Evolutionary conservation across 2,888 invertebrate genomes (phyloP).

Genomic region (Bombylius discolor): DNA sequence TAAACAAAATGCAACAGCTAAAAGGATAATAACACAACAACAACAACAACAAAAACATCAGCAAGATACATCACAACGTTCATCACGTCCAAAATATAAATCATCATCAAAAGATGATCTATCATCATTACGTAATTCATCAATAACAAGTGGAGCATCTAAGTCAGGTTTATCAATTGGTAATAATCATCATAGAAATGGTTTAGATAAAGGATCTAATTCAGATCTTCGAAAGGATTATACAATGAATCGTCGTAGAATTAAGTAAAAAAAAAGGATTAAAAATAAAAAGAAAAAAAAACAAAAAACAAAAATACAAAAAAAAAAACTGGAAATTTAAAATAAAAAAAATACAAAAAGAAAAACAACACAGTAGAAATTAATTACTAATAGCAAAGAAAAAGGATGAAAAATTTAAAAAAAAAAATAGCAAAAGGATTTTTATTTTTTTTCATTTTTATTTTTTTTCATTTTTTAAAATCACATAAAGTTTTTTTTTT

Average conservation of each 20-base stretch:
- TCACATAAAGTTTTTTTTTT: too few relatives aligned
- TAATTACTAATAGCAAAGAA: not conserved
- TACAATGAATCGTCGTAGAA: constrained; percentile 8
- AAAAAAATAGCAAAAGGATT: too few relatives aligned
- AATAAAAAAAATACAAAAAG: not conserved
- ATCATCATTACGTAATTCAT: constrained; percentile 25
- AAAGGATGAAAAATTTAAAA: not conserved
- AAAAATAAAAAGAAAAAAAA: not conserved
- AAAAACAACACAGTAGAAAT: not conserved
- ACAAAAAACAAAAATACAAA: not conserved
- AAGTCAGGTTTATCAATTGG: constrained; percentile 31
- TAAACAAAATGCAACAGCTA: constrained; percentile 20
- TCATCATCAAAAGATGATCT: constrained; percentile 26
- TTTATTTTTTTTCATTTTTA: too few relatives aligned
- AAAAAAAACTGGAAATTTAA: not conserved
- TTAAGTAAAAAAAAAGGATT: constrained; percentile 3
- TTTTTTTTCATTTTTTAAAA: too few relatives aligned
- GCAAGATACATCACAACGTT: constrained; percentile 18
- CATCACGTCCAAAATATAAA: constrained; percentile 17
- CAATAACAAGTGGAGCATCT: constrained; percentile 23
- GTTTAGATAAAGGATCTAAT: constrained; percentile 5
- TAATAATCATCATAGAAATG: not conserved
- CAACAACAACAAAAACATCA: not conserved
- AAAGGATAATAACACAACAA: not conserved
- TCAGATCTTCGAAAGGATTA: constrained; percentile 8